A percentile compares a stretch with the other conserved stretches of the same genome.
Evolutionary conservation across 2,888 invertebrate genomes (phyloP).

Genomic region (Tetanocera ferruginea): DNA sequence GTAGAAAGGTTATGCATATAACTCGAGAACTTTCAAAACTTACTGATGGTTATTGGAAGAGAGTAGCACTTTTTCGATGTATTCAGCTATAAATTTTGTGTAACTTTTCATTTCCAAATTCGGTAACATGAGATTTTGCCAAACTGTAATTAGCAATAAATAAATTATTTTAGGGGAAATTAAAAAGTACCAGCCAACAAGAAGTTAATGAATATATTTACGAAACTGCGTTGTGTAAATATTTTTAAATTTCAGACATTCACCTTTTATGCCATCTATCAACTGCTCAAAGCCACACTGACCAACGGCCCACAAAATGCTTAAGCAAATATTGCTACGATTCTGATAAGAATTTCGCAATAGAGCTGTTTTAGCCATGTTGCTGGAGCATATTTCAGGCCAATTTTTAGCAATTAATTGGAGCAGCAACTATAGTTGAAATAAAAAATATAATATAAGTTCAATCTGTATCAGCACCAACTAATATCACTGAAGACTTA

Average conservation of each 20-base stretch:
- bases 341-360: slow-evolving; percentile 84
- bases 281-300: slow-evolving; percentile 79
- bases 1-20: neutral
- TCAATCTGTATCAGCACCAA: neutral
- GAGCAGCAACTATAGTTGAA: slow-evolving; percentile 71
- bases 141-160: slow-evolving; percentile 72
- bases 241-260: neutral
- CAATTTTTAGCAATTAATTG: slow-evolving; percentile 78
- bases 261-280: slow-evolving; percentile 78
- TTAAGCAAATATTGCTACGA: slow-evolving; percentile 79
- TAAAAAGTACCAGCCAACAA: no score
- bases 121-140: slow-evolving; percentile 82
- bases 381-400: slow-evolving; percentile 76
- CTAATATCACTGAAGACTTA: neutral
- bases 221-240: neutral
- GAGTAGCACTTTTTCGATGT: slow-evolving; percentile 70
- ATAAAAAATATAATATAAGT: neutral
- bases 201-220: neutral
- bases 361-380: slow-evolving; percentile 75
- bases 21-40: neutral
- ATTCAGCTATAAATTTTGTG: slow-evolving; percentile 75
- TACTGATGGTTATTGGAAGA: slow-evolving; percentile 52
- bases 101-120: slow-evolving; percentile 80
- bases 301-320: slow-evolving; percentile 83
- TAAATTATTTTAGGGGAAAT: neutral